These are phyloP conservation scores for Thumatha senex DNA, from an alignment of 2,888 invertebrate genomes.

Conservation along the genomic window DNA sequence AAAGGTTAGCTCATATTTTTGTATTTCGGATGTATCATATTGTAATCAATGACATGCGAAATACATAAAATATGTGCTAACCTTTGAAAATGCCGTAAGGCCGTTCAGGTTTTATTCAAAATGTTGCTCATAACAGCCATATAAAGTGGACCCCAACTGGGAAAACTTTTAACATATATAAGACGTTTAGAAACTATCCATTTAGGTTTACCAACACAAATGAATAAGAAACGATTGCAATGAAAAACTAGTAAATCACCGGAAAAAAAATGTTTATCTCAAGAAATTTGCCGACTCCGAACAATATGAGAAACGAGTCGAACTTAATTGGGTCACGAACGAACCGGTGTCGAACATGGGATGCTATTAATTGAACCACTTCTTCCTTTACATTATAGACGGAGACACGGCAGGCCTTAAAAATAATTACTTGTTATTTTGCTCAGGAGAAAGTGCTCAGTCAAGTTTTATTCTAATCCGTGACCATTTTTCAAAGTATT, in stretches of 20 bases:
- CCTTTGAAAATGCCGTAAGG: too few species aligned
- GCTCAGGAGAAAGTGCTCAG: slow-evolving; percentile 49
- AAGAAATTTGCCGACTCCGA: slow-evolving; percentile 45
- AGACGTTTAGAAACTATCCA: too few species aligned
- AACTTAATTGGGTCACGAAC: slow-evolving; percentile 76
- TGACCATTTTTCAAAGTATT: slow-evolving; percentile 28
- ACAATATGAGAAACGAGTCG: slow-evolving; percentile 61
- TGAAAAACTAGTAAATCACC: slow-evolving; percentile 37
- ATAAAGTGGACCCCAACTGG: too few species aligned
- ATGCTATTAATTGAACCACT: slow-evolving; percentile 70
- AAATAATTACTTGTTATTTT: slow-evolving; percentile 67
- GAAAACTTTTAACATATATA: too few species aligned
- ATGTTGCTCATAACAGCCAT: too few species aligned
- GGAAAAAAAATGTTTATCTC: slow-evolving; percentile 32
- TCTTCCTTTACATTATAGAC: slow-evolving; percentile 62
- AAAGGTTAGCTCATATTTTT: too few species aligned
- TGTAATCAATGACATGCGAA: too few species aligned
- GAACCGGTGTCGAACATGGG: slow-evolving; percentile 67
- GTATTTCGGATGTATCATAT: too few species aligned
- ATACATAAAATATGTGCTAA: too few species aligned
- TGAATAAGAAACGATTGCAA: slow-evolving; percentile 1
- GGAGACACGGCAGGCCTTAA: slow-evolving; percentile 49
- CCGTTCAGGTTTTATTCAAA: too few species aligned
- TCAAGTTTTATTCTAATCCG: slow-evolving; percentile 54
- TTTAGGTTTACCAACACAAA: too few species aligned